These are phyloP conservation scores for Hemichromis elongatus DNA, from an alignment of 2,113 vertebrate species.

Conservation along the genomic window DNA sequence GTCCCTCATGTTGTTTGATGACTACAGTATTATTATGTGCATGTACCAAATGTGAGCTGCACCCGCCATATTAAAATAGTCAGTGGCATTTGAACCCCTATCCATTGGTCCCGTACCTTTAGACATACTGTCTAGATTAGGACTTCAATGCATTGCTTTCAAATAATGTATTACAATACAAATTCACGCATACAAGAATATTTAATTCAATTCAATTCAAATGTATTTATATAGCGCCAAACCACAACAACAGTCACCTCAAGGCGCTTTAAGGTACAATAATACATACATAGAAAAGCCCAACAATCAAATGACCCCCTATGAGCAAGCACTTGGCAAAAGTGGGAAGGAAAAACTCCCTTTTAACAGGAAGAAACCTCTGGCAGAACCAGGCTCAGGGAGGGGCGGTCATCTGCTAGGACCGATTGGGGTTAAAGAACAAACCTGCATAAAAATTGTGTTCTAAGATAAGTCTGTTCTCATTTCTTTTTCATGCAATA, in stretches of 20 bases:
- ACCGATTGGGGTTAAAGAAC: neutral
- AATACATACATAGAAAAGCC: too few species aligned
- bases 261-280: too few species aligned
- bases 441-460: neutral
- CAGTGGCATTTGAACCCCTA: neutral
- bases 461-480: neutral
- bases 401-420: too few species aligned
- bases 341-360: too few species aligned
- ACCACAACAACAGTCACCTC: too few species aligned
- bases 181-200: neutral
- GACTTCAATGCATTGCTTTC: neutral
- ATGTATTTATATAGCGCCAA: too few species aligned
- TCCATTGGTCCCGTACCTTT: neutral
- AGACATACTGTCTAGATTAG: neutral
- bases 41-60: conserved; percentile 7
- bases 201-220: too few species aligned
- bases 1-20: conserved; percentile 56
- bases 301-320: too few species aligned
- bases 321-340: too few species aligned
- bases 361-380: too few species aligned
- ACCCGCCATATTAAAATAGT: neutral
- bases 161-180: neutral
- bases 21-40: conserved; percentile 23
- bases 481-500: neutral
- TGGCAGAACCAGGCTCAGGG: too few species aligned